Percentiles rank a stretch among this genome's conserved stretches.
phyloP scores from a whole-genome alignment of 2,113 vertebrate species.

The Pontoporia blainvillei region DNA sequence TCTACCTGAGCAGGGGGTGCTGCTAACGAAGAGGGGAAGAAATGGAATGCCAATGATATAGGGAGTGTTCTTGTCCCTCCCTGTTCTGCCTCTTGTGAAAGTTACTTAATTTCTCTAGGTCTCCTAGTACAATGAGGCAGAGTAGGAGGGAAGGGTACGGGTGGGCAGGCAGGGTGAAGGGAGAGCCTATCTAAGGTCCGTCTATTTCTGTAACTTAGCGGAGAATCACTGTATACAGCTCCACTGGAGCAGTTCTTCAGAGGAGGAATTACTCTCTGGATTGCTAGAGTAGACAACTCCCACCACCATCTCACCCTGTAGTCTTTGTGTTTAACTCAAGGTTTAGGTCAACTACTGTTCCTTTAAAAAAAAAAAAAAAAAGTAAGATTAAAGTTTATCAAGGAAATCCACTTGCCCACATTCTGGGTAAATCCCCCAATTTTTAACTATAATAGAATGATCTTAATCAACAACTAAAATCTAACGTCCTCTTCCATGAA shows the following conservation, averaged over 20 bases:
- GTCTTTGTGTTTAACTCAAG: not conserved
- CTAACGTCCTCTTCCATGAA: conserved; percentile 30
- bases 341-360: not conserved
- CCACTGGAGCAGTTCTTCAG: not conserved
- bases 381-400: not conserved
- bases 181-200: not conserved
- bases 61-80: not conserved
- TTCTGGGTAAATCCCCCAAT: not conserved
- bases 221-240: not conserved
- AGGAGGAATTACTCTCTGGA: not conserved
- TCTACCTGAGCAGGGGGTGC: not conserved
- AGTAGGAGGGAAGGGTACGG: rapidly evolving
- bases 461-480: conserved; percentile 30
- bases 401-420: not conserved
- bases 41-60: rapidly evolving
- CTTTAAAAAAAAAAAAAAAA: not conserved
- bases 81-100: not conserved
- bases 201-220: not conserved
- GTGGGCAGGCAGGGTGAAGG: no score
- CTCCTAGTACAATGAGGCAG: not conserved
- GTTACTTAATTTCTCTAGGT: not conserved
- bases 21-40: not conserved
- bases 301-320: not conserved
- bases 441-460: not conserved
- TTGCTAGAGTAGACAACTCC: not conserved